Evolutionary conservation across 2,113 vertebrate species (phyloP).

Genomic region (Calyptomena viridis): DNA sequence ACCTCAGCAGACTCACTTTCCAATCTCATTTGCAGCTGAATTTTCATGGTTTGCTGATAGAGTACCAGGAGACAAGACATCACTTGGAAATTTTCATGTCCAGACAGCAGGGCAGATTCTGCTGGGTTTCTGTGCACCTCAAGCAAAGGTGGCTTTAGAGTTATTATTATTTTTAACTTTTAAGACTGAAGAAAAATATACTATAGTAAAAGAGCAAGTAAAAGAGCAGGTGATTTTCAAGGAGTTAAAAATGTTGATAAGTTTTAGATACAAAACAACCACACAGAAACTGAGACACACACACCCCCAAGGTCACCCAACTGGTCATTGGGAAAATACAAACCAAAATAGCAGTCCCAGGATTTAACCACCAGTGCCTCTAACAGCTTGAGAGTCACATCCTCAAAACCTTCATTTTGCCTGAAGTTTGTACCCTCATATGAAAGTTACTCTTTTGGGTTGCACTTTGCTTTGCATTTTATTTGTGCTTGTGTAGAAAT

Average conservation of each 20-base stretch:
- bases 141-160: background rate
- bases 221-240: background rate
- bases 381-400: background rate
- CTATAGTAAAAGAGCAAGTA: background rate
- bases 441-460: background rate
- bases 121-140: background rate
- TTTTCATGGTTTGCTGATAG: background rate
- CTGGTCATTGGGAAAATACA: background rate
- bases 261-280: background rate
- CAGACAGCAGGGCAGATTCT: constrained; percentile 6
- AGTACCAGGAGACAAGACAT: background rate
- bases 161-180: background rate
- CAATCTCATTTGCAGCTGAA: background rate
- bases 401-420: background rate
- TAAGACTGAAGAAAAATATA: background rate
- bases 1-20: background rate
- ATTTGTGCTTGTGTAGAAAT: background rate
- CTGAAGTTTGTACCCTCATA: background rate
- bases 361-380: background rate
- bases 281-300: background rate
- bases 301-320: background rate
- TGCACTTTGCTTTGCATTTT: background rate
- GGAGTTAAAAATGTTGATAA: background rate
- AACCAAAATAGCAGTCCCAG: background rate
- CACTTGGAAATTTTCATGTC: background rate